Evolutionary conservation across 2,113 vertebrate genomes (phyloP).

Genomic region (Psilopogon haemacephalus): DNA sequence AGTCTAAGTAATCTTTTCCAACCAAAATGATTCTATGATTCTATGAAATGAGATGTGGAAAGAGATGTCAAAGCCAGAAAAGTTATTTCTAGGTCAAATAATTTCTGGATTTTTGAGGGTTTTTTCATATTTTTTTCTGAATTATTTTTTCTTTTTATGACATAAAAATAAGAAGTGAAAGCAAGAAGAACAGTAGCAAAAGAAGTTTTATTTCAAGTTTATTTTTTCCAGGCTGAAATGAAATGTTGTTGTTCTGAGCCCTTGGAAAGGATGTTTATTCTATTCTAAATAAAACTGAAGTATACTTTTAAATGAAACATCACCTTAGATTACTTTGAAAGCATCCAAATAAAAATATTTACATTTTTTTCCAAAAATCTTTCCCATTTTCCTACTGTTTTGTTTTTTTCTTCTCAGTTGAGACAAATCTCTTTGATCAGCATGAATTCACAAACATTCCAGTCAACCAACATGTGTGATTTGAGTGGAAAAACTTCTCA

Average conservation of each 20-base stretch:
- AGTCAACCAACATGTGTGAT: background rate
- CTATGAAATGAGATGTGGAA: background rate
- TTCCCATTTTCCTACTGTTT: constrained; percentile 5
- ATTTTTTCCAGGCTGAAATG: constrained; percentile 16
- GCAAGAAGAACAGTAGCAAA: background rate
- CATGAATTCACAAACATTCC: constrained; percentile 2
- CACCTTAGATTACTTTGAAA: constrained; percentile 58
- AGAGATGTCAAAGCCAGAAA: background rate
- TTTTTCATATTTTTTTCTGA: background rate
- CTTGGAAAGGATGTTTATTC: constrained; percentile 55
- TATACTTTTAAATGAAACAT: constrained; percentile 54
- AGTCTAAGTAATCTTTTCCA: no score
- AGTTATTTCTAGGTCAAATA: fast-evolving
- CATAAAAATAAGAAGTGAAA: background rate
- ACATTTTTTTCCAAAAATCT: constrained; percentile 13
- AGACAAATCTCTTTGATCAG: background rate
- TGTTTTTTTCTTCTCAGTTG: background rate
- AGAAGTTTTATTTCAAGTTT: background rate
- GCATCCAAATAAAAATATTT: constrained; percentile 35
- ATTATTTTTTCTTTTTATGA: background rate
- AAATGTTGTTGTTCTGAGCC: constrained; percentile 14
- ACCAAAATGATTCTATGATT: no score
- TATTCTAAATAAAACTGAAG: constrained; percentile 55
- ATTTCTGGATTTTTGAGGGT: background rate
- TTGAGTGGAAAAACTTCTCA: background rate